Percentiles rank a stretch among this genome's conserved stretches.
phyloP scores from a whole-genome alignment of 2,113 vertebrate species.

The Syngnathoides biaculeatus region DNA sequence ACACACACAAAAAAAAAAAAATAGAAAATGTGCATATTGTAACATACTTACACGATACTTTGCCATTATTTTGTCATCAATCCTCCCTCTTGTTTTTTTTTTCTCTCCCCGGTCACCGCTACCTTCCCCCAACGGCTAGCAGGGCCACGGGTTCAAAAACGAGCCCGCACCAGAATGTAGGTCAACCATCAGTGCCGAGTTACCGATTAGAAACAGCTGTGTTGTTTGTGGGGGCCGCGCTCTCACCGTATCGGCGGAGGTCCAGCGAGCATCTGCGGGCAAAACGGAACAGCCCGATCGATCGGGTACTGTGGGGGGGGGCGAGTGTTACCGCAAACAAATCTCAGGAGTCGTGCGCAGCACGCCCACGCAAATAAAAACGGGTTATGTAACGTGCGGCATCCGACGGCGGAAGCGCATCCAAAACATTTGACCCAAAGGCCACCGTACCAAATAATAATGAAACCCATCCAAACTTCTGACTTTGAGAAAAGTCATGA shows the following conservation, averaged over 20 bases:
- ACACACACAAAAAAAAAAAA: too few species aligned
- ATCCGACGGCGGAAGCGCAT: not conserved
- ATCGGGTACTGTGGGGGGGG: conserved; percentile 28
- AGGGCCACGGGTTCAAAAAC: conserved; percentile 70
- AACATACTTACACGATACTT: not conserved
- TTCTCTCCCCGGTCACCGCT: conserved; percentile 52
- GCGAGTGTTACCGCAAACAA: conserved; percentile 21
- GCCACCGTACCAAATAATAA: too few species aligned
- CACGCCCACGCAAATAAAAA: not conserved
- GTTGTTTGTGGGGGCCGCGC: conserved; percentile 56
- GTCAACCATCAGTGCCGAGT: conserved; percentile 70
- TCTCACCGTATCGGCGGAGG: conserved; percentile 34
- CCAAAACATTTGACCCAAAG: too few species aligned
- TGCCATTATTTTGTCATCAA: conserved; percentile 14
- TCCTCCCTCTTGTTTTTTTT: conserved; percentile 64
- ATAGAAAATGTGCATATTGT: not conserved
- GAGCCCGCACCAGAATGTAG: conserved; percentile 69
- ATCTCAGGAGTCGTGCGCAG: conserved; percentile 10
- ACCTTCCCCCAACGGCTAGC: conserved; percentile 62
- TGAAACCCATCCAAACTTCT: too few species aligned
- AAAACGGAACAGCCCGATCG: conserved; percentile 11
- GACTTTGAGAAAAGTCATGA: too few species aligned
- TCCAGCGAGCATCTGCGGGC: conserved; percentile 20
- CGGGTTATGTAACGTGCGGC: not conserved
- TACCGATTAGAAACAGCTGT: conserved; percentile 77